Percentiles rank a stretch among this genome's conserved stretches.
These are phyloP conservation scores for Kryptolebias marmoratus DNA, from an alignment of 2,113 vertebrate species.

Conservation along the genomic window DNA sequence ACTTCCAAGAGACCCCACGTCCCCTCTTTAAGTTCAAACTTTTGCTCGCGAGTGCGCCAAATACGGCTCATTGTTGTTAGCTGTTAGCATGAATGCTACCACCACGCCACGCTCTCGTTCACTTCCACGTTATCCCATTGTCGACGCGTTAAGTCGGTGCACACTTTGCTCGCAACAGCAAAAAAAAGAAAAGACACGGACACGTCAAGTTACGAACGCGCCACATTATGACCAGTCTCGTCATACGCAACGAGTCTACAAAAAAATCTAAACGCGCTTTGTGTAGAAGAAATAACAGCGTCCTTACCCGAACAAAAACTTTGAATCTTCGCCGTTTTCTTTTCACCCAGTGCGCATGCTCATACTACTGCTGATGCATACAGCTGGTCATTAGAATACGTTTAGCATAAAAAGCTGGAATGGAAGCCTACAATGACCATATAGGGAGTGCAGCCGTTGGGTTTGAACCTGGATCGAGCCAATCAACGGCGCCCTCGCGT, in stretches of 20 bases:
- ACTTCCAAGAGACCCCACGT: background rate
- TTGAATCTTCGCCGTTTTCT: conserved; percentile 80
- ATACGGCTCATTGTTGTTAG: conserved; percentile 79
- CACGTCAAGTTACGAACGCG: conserved; percentile 9
- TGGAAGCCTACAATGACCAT: conserved; percentile 71
- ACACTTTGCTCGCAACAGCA: conserved; percentile 3
- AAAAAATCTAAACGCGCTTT: background rate
- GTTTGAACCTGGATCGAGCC: conserved; percentile 74
- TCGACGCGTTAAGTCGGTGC: conserved; percentile 57
- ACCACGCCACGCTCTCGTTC: conserved; percentile 79
- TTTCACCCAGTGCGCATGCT: conserved; percentile 80
- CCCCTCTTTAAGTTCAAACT: conserved; percentile 70
- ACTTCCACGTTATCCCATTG: conserved; percentile 80
- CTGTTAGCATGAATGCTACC: conserved; percentile 70
- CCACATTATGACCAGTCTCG: background rate
- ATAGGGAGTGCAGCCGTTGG: conserved; percentile 74
- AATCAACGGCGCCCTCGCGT: conserved; percentile 50
- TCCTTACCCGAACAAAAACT: conserved; percentile 83
- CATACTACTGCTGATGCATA: conserved; percentile 78
- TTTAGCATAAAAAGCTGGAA: conserved; percentile 77
- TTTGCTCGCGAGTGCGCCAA: conserved; percentile 77
- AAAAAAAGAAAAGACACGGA: background rate
- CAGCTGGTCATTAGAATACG: conserved; percentile 76
- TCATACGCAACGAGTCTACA: background rate
- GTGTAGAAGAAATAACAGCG: conserved; percentile 45